Conservation (phyloP, 2,888 invertebrate species). For the Nemapogon koenigi region DNA sequence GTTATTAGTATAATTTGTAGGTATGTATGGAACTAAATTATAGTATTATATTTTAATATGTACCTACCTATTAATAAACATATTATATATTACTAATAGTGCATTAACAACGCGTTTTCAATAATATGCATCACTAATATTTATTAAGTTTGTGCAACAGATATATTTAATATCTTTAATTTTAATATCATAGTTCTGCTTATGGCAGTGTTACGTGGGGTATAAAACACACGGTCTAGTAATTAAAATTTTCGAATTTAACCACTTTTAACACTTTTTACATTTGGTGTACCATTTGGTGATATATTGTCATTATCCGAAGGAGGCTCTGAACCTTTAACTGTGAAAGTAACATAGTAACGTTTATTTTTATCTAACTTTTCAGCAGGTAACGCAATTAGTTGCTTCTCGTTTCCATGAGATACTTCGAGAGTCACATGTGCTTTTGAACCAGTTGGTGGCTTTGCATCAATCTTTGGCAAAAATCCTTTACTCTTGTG, state of each 20-base stretch:
- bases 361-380: slow-evolving; percentile 87
- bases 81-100: too few relatives aligned
- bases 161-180: background rate
- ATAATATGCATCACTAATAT: background rate
- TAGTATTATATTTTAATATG: too few relatives aligned
- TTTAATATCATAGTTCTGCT: too few relatives aligned
- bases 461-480: slow-evolving; percentile 69
- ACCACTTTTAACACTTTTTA: slow-evolving; percentile 38
- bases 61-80: too few relatives aligned
- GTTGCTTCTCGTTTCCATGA: slow-evolving; percentile 83
- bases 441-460: slow-evolving; percentile 39
- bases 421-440: slow-evolving; percentile 81
- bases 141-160: too few relatives aligned
- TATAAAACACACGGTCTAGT: too few relatives aligned
- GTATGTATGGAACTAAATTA: too few relatives aligned
- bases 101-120: too few relatives aligned
- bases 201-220: too few relatives aligned
- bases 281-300: slow-evolving; percentile 46
- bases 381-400: slow-evolving; percentile 87
- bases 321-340: slow-evolving; percentile 74
- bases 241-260: slow-evolving; percentile 18
- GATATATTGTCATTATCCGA: slow-evolving; percentile 57
- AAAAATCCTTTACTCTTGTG: slow-evolving; percentile 66
- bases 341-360: slow-evolving; percentile 92
- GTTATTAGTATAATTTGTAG: too few relatives aligned